phyloP scores from a whole-genome alignment of 2,113 vertebrate genomes.

The Aviceda subcristata region DNA sequence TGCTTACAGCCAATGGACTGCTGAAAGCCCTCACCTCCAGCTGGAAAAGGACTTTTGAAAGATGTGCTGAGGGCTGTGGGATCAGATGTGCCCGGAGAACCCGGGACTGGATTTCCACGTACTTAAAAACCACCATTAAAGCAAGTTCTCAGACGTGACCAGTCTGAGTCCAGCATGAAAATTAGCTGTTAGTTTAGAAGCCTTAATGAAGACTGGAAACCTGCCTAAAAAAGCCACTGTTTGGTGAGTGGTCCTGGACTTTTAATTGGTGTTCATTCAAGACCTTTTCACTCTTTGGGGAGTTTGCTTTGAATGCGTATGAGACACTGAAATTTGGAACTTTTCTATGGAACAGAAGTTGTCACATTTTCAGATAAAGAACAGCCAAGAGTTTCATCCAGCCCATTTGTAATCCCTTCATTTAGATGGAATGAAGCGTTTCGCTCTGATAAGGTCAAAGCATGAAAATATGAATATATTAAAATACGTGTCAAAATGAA shows the following conservation, averaged over 20 bases:
- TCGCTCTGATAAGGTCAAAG: constrained; percentile 64
- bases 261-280: constrained; percentile 9
- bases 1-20: not conserved
- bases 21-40: not conserved
- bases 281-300: constrained; percentile 10
- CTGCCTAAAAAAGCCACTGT: not conserved
- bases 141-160: not conserved
- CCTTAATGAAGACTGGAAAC: constrained; percentile 9
- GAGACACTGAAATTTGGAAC: constrained; percentile 6
- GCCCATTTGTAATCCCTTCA: constrained; percentile 62
- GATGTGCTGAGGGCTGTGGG: not conserved
- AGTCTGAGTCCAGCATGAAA: not conserved
- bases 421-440: constrained; percentile 66
- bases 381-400: constrained; percentile 31
- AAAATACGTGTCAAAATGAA: constrained; percentile 67
- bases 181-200: not conserved
- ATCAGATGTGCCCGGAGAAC: not conserved
- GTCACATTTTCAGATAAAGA: constrained; percentile 29
- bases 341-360: constrained; percentile 19
- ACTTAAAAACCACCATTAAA: not conserved
- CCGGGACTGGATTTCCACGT: not conserved
- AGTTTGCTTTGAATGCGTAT: not conserved
- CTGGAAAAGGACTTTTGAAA: not conserved
- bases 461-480: constrained; percentile 64
- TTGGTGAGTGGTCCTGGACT: not conserved